Conservation (phyloP, 2,888 invertebrate genomes). For the Hyppa rectilinea region DNA sequence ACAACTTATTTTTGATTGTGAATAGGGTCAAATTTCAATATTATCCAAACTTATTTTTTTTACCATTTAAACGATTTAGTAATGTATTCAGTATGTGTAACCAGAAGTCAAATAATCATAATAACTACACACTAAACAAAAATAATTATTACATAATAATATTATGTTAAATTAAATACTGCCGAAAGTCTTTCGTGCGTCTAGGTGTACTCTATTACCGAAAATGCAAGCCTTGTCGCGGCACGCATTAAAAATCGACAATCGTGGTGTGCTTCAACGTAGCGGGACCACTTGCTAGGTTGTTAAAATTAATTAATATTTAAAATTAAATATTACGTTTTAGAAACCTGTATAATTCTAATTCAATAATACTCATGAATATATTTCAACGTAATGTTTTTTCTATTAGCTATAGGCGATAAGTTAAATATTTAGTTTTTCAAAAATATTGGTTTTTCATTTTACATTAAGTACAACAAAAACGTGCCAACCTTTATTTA, state of each 20-base stretch:
- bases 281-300: slow-evolving; percentile 59
- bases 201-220: slow-evolving; percentile 80
- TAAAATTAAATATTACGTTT: background rate
- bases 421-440: slow-evolving; percentile 1
- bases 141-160: too few species aligned
- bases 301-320: background rate
- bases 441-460: slow-evolving; percentile 14
- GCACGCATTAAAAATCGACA: slow-evolving; percentile 83
- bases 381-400: background rate
- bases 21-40: background rate
- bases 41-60: too few species aligned
- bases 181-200: slow-evolving; percentile 30
- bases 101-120: background rate
- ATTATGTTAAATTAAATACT: slow-evolving; percentile 8
- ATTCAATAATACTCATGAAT: background rate
- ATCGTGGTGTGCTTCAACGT: slow-evolving; percentile 69
- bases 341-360: background rate
- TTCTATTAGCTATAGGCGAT: background rate
- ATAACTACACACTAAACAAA: background rate
- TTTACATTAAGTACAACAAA: slow-evolving; percentile 20
- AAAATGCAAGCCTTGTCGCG: slow-evolving; percentile 81
- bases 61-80: too few species aligned
- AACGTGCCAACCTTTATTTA: slow-evolving; percentile 47
- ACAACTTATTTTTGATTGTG: background rate
- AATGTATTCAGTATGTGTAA: too few species aligned